Evolutionary conservation across 2,888 invertebrate genomes (phyloP).

Genomic region (Parnassius apollo): DNA sequence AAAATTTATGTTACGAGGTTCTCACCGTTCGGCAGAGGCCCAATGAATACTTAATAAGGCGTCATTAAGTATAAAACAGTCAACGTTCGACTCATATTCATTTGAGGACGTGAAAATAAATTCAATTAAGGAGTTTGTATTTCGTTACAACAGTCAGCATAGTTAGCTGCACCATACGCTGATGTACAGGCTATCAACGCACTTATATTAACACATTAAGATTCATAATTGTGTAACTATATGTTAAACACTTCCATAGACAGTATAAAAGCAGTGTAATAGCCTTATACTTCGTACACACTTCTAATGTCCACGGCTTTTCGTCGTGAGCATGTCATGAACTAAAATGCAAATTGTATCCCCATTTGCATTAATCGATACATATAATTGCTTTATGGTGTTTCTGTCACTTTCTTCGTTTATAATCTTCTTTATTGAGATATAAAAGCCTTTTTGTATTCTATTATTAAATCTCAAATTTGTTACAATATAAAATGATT

Average conservation of each 20-base stretch:
- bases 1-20: constrained; percentile 81
- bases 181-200: constrained; percentile 29
- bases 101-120: constrained; percentile 76
- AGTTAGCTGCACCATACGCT: constrained; percentile 33
- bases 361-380: constrained; percentile 63
- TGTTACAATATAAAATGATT: too few species aligned
- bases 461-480: too few species aligned
- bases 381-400: constrained; percentile 45
- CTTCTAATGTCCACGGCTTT: constrained; percentile 35
- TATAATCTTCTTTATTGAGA: too few species aligned
- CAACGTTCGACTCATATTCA: constrained; percentile 71
- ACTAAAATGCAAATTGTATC: constrained; percentile 57
- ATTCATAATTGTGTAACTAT: constrained; percentile 7
- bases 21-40: constrained; percentile 70
- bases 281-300: constrained; percentile 20
- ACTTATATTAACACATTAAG: neutral
- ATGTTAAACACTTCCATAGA: constrained; percentile 12
- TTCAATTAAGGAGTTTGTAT: constrained; percentile 69
- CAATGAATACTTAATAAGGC: constrained; percentile 69
- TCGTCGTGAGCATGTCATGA: constrained; percentile 54
- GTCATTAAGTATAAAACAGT: constrained; percentile 52
- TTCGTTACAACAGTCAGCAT: constrained; percentile 37
- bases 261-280: constrained; percentile 5
- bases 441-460: too few species aligned
- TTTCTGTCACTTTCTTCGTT: constrained; percentile 27